These are phyloP conservation scores for Champsocephalus esox DNA, from an alignment of 2,797 vertebrate genomes.

Conservation along the genomic window DNA sequence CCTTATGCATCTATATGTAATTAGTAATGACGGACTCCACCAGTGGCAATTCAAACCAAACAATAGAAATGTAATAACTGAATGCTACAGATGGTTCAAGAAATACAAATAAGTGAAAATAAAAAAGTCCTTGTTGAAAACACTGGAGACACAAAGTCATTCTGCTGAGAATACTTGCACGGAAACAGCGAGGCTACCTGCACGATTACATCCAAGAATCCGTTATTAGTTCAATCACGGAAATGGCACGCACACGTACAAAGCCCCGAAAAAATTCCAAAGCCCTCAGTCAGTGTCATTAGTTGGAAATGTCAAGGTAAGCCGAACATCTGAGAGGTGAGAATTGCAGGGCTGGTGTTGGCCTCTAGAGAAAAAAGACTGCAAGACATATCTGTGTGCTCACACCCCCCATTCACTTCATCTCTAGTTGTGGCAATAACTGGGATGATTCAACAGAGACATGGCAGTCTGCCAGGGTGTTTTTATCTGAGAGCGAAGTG, in stretches of 20 bases:
- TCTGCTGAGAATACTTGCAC: conserved; percentile 3
- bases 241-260: conserved; percentile 35
- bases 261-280: conserved; percentile 22
- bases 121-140: neutral
- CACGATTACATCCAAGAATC: conserved; percentile 45
- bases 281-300: conserved; percentile 62
- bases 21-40: neutral
- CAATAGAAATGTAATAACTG: neutral
- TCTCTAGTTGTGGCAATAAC: conserved; percentile 37
- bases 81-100: neutral
- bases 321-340: conserved; percentile 44
- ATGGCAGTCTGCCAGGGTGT: conserved; percentile 37
- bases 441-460: conserved; percentile 47
- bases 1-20: neutral
- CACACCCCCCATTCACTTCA: conserved; percentile 11
- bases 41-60: neutral
- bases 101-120: neutral
- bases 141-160: conserved; percentile 6
- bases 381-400: conserved; percentile 48
- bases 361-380: conserved; percentile 44
- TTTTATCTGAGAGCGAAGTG: conserved; percentile 42
- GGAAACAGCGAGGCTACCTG: conserved; percentile 22
- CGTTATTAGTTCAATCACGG: conserved; percentile 60
- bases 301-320: conserved; percentile 76
- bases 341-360: conserved; percentile 26